Conservation (phyloP, 1,140 invertebrate genomes). For the Spodoptera frugiperda region DNA sequence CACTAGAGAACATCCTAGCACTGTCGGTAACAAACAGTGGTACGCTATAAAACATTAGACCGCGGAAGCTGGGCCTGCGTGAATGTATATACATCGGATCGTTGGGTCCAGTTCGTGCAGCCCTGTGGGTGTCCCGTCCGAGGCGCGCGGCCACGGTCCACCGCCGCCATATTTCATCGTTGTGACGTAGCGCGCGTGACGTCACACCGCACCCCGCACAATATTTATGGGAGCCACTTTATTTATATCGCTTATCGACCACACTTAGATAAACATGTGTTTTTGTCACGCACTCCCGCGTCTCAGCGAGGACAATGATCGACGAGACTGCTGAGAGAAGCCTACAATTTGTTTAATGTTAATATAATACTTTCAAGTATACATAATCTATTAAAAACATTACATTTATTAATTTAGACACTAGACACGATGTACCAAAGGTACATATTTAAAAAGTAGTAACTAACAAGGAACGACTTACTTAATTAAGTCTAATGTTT, state of each 20-base stretch:
- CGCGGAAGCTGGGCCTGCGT: too few relatives aligned
- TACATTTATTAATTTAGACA: too few relatives aligned
- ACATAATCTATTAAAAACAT: too few relatives aligned
- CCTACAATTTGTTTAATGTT: too few relatives aligned
- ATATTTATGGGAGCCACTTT: conserved; percentile 35
- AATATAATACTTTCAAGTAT: too few relatives aligned
- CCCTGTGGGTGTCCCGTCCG: background rate
- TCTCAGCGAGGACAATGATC: background rate
- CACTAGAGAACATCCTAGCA: too few relatives aligned
- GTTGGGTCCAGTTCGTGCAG: background rate
- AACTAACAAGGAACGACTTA: too few relatives aligned
- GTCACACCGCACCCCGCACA: conserved; percentile 10
- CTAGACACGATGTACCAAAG: too few relatives aligned
- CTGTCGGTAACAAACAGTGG: too few relatives aligned
- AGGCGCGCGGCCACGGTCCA: background rate
- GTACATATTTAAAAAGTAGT: too few relatives aligned
- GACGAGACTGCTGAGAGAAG: background rate
- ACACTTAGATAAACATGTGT: conserved; percentile 34
- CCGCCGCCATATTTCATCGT: conserved; percentile 22
- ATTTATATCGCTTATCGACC: conserved; percentile 38
- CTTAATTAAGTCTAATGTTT: too few relatives aligned
- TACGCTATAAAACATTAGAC: background rate
- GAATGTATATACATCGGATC: too few relatives aligned
- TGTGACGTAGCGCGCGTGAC: conserved; percentile 19
- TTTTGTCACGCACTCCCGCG: conserved; percentile 24